Evolutionary conservation across 2,113 vertebrate species (phyloP).

Genomic region (Corapipo altera): DNA sequence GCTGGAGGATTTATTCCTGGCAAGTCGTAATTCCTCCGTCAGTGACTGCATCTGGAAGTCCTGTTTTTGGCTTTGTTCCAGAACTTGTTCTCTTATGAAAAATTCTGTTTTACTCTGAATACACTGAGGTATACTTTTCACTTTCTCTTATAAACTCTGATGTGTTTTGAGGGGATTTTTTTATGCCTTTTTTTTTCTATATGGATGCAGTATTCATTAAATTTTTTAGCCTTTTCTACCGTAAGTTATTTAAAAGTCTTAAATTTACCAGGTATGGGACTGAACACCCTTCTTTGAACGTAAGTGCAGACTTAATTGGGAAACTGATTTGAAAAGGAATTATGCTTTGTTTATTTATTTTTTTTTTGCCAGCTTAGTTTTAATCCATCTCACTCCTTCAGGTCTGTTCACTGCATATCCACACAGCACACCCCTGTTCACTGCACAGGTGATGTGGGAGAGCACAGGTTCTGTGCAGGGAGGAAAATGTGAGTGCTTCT

Average conservation of each 20-base stretch:
- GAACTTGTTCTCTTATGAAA: background rate
- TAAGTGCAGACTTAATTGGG: background rate
- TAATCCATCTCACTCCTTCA: background rate
- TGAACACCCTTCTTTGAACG: background rate
- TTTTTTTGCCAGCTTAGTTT: background rate
- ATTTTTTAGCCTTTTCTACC: background rate
- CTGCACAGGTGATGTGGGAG: background rate
- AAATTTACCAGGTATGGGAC: background rate
- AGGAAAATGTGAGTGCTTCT: background rate
- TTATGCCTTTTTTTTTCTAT: too few species aligned
- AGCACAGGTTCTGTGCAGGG: fast-evolving
- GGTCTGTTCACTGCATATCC: background rate
- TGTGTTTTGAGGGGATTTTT: background rate
- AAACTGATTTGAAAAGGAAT: background rate
- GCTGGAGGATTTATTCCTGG: background rate
- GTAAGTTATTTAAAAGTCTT: background rate
- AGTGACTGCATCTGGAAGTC: background rate
- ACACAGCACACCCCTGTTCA: background rate
- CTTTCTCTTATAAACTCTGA: background rate
- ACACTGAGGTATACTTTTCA: background rate
- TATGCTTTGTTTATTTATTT: background rate
- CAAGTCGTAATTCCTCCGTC: background rate
- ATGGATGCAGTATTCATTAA: background rate
- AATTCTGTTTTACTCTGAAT: background rate
- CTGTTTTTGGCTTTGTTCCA: background rate